Evolutionary conservation across 2,888 invertebrate genomes (phyloP).

Genomic region (Xestia rhomboidea): DNA sequence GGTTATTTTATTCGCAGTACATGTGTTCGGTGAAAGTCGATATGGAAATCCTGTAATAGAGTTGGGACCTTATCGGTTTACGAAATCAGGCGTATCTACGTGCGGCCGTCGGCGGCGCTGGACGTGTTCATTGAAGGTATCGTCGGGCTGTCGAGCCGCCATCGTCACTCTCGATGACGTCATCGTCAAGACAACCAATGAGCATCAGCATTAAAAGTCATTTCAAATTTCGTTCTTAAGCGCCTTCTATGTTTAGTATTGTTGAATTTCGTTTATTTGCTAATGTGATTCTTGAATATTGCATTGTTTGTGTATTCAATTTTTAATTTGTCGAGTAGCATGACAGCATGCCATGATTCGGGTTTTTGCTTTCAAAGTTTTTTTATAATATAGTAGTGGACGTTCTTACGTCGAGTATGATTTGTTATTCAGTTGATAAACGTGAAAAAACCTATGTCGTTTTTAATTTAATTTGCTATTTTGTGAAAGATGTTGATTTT

Average conservation of each 20-base stretch:
- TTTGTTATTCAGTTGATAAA: background rate
- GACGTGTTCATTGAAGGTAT: conserved; percentile 52
- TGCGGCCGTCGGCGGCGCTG: conserved; percentile 60
- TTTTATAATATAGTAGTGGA: background rate
- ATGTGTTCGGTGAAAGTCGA: conserved; percentile 66
- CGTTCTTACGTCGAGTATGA: background rate
- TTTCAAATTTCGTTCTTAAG: background rate
- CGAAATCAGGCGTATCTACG: conserved; percentile 51
- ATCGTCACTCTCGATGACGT: no score
- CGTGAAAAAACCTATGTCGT: background rate
- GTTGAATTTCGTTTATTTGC: no score
- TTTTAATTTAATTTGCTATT: background rate
- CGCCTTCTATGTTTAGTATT: background rate
- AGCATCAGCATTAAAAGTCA: conserved; percentile 39
- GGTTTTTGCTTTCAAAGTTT: background rate
- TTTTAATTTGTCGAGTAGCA: background rate
- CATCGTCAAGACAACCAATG: conserved; percentile 14
- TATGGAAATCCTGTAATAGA: conserved; percentile 73
- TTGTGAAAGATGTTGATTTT: background rate
- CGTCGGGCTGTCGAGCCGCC: no score
- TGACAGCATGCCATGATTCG: background rate
- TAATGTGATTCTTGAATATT: no score
- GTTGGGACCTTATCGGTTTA: conserved; percentile 71
- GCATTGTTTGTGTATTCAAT: no score
- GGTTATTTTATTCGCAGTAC: conserved; percentile 45